These are phyloP conservation scores for Pissodes strobi DNA, from an alignment of 1,140 invertebrate genomes.

Conservation along the genomic window DNA sequence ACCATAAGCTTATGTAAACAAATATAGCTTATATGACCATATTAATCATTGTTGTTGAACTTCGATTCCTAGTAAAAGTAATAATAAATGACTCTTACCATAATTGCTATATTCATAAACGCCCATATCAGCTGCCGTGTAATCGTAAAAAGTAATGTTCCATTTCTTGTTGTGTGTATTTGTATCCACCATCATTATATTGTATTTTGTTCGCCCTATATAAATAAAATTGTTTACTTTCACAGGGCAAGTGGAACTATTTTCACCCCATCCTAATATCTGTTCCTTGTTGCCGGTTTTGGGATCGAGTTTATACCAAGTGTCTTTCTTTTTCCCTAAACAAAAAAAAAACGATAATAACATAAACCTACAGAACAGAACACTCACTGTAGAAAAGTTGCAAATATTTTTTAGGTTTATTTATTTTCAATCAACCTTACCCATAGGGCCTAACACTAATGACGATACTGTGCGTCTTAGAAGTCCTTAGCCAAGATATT, in stretches of 20 bases:
- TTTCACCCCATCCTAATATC: slow-evolving; percentile 66
- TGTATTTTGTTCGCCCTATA: slow-evolving; percentile 90
- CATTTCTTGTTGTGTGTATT: slow-evolving; percentile 78
- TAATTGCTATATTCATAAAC: slow-evolving; percentile 78
- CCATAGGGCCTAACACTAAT: too few relatives aligned
- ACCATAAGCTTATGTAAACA: too few relatives aligned
- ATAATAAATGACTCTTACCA: too few relatives aligned
- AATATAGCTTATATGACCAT: too few relatives aligned
- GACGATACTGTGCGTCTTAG: too few relatives aligned
- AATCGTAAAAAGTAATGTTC: slow-evolving; percentile 95
- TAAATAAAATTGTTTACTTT: slow-evolving; percentile 67
- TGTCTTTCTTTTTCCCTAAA: slow-evolving; percentile 86
- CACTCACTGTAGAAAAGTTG: too few relatives aligned
- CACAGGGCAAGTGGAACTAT: slow-evolving; percentile 61
- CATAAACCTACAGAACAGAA: too few relatives aligned
- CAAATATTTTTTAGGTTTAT: too few relatives aligned
- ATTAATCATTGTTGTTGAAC: too few relatives aligned
- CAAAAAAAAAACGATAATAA: background rate
- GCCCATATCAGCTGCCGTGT: slow-evolving; percentile 76
- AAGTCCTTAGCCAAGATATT: too few relatives aligned
- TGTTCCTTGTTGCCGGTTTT: slow-evolving; percentile 83
- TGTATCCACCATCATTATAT: slow-evolving; percentile 91
- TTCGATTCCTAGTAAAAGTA: too few relatives aligned
- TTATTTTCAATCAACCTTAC: too few relatives aligned
- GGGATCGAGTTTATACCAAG: slow-evolving; percentile 94